phyloP scores from a whole-genome alignment of 1,140 invertebrate genomes.

The Gonatopus flavifemur region DNA sequence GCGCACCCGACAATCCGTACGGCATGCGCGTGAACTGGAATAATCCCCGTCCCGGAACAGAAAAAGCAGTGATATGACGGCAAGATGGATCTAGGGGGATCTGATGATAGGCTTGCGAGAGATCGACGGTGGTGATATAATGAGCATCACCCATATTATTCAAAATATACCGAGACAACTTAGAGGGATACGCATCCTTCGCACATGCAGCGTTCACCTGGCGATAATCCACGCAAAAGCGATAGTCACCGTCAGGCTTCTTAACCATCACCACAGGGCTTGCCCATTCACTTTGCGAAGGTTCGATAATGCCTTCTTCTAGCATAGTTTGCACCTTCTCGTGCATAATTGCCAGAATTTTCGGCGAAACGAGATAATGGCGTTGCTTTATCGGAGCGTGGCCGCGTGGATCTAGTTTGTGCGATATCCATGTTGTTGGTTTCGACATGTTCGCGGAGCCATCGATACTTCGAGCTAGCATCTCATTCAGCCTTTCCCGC shows the following conservation, averaged over 20 bases:
- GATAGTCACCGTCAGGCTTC: constrained; percentile 28
- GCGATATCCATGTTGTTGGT: no score
- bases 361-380: no score
- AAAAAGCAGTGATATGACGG: constrained; percentile 1
- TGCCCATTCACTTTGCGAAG: constrained; percentile 31
- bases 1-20: background rate
- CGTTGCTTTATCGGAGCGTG: no score
- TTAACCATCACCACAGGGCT: constrained; percentile 31
- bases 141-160: constrained; percentile 5
- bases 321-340: no score
- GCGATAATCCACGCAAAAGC: constrained; percentile 27
- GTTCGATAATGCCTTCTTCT: constrained; percentile 34
- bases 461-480: no score
- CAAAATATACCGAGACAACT: no score
- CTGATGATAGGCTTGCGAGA: constrained; percentile 8
- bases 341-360: no score
- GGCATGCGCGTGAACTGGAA: background rate
- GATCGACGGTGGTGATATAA: constrained; percentile 1
- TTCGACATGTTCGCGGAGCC: no score
- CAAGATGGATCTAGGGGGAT: background rate
- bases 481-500: no score
- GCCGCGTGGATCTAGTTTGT: no score
- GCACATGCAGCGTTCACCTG: constrained; percentile 15
- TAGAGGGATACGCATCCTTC: constrained; percentile 27
- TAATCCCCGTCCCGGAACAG: background rate